phyloP scores from a whole-genome alignment of 1,140 invertebrate genomes.

The Odontomachus brunneus region DNA sequence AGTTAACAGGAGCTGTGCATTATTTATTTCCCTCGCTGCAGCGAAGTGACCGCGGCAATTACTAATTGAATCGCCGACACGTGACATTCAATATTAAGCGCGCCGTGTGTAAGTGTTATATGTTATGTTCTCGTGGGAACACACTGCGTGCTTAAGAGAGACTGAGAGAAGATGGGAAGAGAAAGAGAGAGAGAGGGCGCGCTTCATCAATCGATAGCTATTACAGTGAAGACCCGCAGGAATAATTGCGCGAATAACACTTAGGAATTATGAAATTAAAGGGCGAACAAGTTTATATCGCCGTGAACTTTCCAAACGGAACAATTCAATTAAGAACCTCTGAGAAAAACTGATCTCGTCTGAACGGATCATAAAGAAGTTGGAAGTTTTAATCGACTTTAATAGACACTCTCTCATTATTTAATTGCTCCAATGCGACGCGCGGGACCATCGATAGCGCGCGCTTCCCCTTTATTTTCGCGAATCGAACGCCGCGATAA shows the following conservation, averaged over 20 bases:
- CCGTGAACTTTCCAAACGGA: constrained; percentile 28
- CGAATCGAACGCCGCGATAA: not conserved
- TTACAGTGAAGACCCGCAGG: not conserved
- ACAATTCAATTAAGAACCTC: constrained; percentile 28
- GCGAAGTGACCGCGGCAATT: no score
- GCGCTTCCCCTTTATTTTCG: not conserved
- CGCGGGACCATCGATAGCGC: no score
- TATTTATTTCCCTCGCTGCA: not conserved
- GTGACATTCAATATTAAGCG: no score
- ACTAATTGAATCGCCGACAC: no score
- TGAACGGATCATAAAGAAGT: constrained; percentile 40
- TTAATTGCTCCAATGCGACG: constrained; percentile 7
- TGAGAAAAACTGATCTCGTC: constrained; percentile 28
- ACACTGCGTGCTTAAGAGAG: no score
- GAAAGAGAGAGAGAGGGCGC: not conserved
- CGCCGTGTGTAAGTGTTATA: no score
- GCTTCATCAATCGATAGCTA: not conserved
- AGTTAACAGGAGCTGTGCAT: not conserved
- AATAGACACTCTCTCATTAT: constrained; percentile 51
- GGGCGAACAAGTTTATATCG: constrained; percentile 13
- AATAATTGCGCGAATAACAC: not conserved
- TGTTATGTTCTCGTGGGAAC: no score
- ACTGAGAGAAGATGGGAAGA: not conserved
- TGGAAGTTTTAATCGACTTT: constrained; percentile 47
- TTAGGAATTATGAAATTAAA: constrained; percentile 10